Evolutionary conservation across 2,888 invertebrate genomes (phyloP).

Genomic region (Acleris cristana): DNA sequence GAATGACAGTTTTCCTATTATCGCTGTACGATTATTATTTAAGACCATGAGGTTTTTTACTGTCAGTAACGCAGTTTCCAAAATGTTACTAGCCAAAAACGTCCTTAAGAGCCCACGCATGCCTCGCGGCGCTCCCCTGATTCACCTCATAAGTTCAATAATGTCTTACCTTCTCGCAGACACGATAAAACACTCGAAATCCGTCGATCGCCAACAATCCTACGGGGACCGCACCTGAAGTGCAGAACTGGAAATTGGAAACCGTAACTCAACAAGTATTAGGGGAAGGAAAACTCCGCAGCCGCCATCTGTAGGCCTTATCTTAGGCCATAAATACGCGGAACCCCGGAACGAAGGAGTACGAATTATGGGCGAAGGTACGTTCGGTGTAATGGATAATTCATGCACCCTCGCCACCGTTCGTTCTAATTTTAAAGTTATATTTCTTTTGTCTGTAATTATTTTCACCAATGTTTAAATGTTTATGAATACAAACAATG

Average conservation of each 20-base stretch:
- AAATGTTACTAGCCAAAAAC: too few species aligned
- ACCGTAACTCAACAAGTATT: slow-evolving; percentile 83
- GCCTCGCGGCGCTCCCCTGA: too few species aligned
- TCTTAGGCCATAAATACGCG: slow-evolving; percentile 78
- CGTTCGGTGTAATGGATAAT: slow-evolving; percentile 77
- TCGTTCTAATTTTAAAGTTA: slow-evolving; percentile 69
- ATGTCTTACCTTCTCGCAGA: slow-evolving; percentile 15
- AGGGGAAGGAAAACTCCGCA: slow-evolving; percentile 79
- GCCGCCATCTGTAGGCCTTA: slow-evolving; percentile 81
- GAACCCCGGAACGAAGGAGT: slow-evolving; percentile 71
- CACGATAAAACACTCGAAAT: slow-evolving; percentile 34
- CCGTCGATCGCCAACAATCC: slow-evolving; percentile 47
- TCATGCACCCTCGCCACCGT: slow-evolving; percentile 75
- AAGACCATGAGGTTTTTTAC: too few species aligned
- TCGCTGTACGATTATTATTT: too few species aligned
- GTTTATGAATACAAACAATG: slow-evolving; percentile 26
- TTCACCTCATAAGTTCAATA: not conserved
- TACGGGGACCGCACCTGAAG: slow-evolving; percentile 69
- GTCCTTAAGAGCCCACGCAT: too few species aligned
- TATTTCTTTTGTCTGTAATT: slow-evolving; percentile 65
- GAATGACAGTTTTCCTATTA: too few species aligned
- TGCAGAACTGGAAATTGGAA: slow-evolving; percentile 79
- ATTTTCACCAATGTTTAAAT: slow-evolving; percentile 50
- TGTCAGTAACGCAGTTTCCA: too few species aligned
- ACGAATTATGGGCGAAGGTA: slow-evolving; percentile 77